Evolutionary conservation across 1,140 invertebrate species (phyloP).

Genomic region (Chlorops oryzae): DNA sequence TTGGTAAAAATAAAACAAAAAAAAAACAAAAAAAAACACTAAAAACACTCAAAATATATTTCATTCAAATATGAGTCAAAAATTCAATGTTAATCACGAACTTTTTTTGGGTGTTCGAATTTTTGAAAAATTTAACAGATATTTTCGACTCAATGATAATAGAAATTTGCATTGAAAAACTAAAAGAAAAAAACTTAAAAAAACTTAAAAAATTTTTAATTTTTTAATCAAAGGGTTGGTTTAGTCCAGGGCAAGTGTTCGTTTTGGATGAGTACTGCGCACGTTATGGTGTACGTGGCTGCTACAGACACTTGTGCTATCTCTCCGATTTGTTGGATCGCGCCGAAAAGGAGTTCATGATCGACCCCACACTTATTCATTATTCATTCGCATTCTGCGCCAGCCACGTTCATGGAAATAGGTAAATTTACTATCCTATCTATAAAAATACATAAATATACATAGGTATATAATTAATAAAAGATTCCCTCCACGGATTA

Average conservation of each 20-base stretch:
- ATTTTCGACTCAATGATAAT: too few relatives aligned
- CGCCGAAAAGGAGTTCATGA: slow-evolving; percentile 87
- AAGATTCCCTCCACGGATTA: too few relatives aligned
- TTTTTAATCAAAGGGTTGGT: slow-evolving; percentile 79
- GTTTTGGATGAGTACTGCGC: slow-evolving; percentile 98
- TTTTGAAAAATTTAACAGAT: too few relatives aligned
- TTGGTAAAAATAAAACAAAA: slow-evolving; percentile 73
- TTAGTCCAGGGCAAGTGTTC: slow-evolving; percentile 97
- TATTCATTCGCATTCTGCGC: slow-evolving; percentile 99
- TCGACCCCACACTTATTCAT: slow-evolving; percentile 97
- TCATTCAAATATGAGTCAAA: too few relatives aligned
- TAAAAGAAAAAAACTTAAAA: too few relatives aligned
- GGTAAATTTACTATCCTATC: too few relatives aligned
- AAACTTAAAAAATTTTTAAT: slow-evolving; percentile 21
- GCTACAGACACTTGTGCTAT: slow-evolving; percentile 93
- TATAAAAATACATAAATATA: too few relatives aligned
- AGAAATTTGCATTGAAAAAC: slow-evolving; percentile 12
- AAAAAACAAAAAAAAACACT: too few relatives aligned
- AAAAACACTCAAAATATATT: too few relatives aligned
- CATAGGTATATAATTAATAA: too few relatives aligned
- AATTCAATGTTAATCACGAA: too few relatives aligned
- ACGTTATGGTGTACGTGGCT: slow-evolving; percentile 92
- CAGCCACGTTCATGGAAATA: slow-evolving; percentile 94
- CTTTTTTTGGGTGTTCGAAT: too few relatives aligned
- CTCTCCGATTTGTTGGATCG: slow-evolving; percentile 92